Evolutionary conservation across 2,113 vertebrate genomes (phyloP).

Genomic region (Tychaedon coryphoeus): DNA sequence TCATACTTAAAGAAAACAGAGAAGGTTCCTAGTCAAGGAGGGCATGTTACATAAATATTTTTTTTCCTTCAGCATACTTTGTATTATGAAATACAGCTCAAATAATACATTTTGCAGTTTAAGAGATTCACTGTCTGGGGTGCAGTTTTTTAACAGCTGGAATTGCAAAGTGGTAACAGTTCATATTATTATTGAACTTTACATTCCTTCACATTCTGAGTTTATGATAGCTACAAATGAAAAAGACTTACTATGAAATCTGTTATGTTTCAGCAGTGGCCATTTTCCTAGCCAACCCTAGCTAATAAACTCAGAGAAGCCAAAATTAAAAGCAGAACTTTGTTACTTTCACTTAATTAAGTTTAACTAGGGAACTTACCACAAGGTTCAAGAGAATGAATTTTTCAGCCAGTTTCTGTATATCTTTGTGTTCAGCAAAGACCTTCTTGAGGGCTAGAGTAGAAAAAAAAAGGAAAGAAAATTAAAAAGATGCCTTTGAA

Average conservation of each 20-base stretch:
- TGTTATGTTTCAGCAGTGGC: not conserved
- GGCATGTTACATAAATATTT: not conserved
- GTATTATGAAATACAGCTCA: not conserved
- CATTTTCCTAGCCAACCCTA: not conserved
- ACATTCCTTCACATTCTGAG: not conserved
- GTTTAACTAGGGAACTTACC: slow-evolving; percentile 73
- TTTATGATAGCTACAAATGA: not conserved
- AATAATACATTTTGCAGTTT: not conserved
- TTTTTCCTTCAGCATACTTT: not conserved
- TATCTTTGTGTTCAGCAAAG: slow-evolving; percentile 81
- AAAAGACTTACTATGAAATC: not conserved
- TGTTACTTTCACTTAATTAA: not conserved
- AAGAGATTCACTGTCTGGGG: not conserved
- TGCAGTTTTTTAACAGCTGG: not conserved
- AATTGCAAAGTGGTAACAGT: not conserved
- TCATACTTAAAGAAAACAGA: slow-evolving; percentile 82
- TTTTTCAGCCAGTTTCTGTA: slow-evolving; percentile 87
- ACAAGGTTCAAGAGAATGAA: slow-evolving; percentile 90
- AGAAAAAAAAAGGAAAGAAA: not conserved
- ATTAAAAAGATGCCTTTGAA: not conserved
- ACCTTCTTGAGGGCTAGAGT: slow-evolving; percentile 86
- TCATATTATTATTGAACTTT: not conserved
- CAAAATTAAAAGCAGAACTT: not conserved
- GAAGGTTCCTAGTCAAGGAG: not conserved
- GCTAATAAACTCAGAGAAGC: not conserved